These are phyloP conservation scores for Bombyx huttoni DNA, from an alignment of 2,888 invertebrate species.

Conservation along the genomic window DNA sequence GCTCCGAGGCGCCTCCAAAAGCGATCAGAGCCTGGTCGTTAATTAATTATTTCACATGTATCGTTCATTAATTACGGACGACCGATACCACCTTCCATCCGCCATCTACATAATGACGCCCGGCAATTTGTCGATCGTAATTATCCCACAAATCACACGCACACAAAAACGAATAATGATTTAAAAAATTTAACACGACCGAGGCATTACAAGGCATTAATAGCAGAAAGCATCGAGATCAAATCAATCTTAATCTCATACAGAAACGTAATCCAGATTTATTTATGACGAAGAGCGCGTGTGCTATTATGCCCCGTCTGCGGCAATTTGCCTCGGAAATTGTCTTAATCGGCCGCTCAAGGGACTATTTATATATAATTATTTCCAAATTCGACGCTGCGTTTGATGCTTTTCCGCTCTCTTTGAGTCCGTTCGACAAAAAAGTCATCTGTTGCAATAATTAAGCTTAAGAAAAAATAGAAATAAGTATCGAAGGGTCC, in stretches of 20 bases:
- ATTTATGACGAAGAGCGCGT: conserved; percentile 68
- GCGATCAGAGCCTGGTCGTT: conserved; percentile 48
- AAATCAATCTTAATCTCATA: conserved; percentile 72
- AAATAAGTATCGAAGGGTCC: conserved; percentile 73
- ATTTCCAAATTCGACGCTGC: conserved; percentile 72
- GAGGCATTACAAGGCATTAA: conserved; percentile 60
- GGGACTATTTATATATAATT: conserved; percentile 74
- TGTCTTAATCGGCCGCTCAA: conserved; percentile 74
- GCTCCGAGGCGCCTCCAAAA: conserved; percentile 49
- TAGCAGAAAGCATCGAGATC: conserved; percentile 67
- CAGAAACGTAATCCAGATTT: conserved; percentile 72
- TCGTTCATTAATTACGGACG: conserved; percentile 68
- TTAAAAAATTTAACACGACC: conserved; percentile 62
- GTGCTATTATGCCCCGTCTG: conserved; percentile 72
- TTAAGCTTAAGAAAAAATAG: conserved; percentile 65
- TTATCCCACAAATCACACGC: conserved; percentile 60
- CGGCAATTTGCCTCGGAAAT: conserved; percentile 72
- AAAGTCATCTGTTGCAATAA: conserved; percentile 73
- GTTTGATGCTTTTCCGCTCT: conserved; percentile 74
- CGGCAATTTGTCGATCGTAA: conserved; percentile 67
- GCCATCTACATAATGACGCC: conserved; percentile 62
- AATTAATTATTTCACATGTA: conserved; percentile 72
- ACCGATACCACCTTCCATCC: conserved; percentile 47
- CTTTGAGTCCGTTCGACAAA: conserved; percentile 71
- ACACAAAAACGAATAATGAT: conserved; percentile 59